Percentiles rank a stretch among this genome's conserved stretches.
phyloP scores from a whole-genome alignment of 2,888 invertebrate species.

The Cancer borealis region DNA sequence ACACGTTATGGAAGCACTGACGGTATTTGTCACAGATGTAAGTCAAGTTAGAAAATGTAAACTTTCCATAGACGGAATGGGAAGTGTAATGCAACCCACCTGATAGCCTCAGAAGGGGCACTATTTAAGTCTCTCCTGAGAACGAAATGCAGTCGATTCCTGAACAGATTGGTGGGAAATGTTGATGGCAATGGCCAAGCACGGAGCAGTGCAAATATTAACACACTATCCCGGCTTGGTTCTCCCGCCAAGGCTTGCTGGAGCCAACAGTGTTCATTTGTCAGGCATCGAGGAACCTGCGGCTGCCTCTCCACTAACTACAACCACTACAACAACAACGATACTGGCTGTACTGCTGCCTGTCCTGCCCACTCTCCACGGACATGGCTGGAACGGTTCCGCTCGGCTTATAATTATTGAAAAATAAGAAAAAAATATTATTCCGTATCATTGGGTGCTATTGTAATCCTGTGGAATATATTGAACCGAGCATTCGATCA shows the following conservation, averaged over 20 bases:
- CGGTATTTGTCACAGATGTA: background rate
- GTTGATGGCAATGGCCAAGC: constrained; percentile 39
- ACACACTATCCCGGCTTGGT: constrained; percentile 69
- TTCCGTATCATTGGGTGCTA: background rate
- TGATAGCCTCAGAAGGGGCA: background rate
- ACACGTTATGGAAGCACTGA: background rate
- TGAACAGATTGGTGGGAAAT: constrained; percentile 59
- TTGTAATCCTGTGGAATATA: background rate
- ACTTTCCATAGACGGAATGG: background rate
- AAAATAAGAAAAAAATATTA: no score
- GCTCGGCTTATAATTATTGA: background rate
- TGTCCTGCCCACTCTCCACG: background rate
- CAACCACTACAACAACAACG: background rate
- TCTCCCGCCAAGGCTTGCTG: constrained; percentile 42
- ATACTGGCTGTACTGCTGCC: background rate
- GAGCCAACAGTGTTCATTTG: constrained; percentile 49
- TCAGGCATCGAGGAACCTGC: constrained; percentile 47
- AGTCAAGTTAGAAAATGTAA: no score
- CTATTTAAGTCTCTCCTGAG: background rate
- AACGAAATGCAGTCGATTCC: constrained; percentile 52
- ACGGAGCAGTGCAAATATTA: constrained; percentile 69
- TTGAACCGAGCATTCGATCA: background rate
- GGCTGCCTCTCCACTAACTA: background rate
- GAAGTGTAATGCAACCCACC: background rate
- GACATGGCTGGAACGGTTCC: background rate